Evolutionary conservation across 2,797 vertebrate genomes (phyloP), one percentile per base, ranked within the genome.

Genomic region (Macroramphosus scolopax): DNA sequence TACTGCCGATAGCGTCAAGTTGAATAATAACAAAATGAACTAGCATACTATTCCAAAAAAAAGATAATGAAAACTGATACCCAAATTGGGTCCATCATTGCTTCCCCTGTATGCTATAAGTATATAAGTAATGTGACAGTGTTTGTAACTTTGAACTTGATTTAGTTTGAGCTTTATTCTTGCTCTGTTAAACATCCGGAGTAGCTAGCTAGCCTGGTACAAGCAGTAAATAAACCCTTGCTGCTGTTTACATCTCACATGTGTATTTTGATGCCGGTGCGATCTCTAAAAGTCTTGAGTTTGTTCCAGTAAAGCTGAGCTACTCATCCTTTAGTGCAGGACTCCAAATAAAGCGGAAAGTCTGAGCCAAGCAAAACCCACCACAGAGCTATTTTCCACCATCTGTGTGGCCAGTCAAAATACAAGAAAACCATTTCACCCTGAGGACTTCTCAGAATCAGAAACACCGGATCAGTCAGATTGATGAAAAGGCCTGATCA

Each of bases 311-410:
- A 71, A 44, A 72, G 75, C 84, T 78, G 60, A 57, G 65, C 79
- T 74, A 81, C 87, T 89, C 89, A 89, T 92, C 88, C 82, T 89
- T 90, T 88, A 84, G 79, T 49, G 56, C 77, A 70, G 57, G 75
- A 68, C 78, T 92, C 90, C 90, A 91, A 92, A 86, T 64, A 87
- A 91, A 92, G 90, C 86, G 91, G 77, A 50, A 62, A 75, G 61
- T 63, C 33, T 0, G 56, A 10, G 88, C 89, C 84, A 90, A 91
- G 84, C 73, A 81, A 82, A 91, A 89, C 76, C 81, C 77, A 74
- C 86, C 81, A 67, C 67, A 74, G 73, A 87, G 88, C 77, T 87
- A 78, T 89, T 92, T 92, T 91, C 90, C 89, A 89, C 80, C 70
- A 73, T 84, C 80, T 78, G 30, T 43, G 72, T 57, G 68, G 90